Percentiles rank a stretch among this genome's conserved stretches.
phyloP scores from a whole-genome alignment of 2,113 vertebrate genomes.

The Poicephalus meyeri region DNA sequence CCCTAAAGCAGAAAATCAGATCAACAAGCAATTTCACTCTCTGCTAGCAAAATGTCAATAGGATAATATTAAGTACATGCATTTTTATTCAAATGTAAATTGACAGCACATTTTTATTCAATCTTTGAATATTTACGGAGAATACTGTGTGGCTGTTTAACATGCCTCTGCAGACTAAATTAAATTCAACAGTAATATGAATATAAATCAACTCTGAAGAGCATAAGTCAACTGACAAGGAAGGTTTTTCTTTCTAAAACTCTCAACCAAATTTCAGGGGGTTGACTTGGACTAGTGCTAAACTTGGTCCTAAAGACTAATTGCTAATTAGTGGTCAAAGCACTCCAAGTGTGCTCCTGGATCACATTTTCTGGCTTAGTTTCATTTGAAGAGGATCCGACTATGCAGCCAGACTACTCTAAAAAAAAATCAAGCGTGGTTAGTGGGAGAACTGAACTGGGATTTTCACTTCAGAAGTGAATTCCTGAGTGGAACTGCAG shows the following conservation, averaged over 20 bases:
- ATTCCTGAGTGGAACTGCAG: not conserved
- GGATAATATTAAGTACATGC: constrained; percentile 35
- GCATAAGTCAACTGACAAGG: not conserved
- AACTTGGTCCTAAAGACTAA: not conserved
- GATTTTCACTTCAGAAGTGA: not conserved
- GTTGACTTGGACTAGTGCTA: not conserved
- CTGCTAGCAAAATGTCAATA: constrained; percentile 50
- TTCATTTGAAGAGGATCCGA: not conserved
- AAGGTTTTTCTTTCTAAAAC: not conserved
- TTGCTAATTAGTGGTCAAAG: not conserved
- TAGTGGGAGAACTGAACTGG: not conserved
- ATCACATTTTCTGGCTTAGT: not conserved
- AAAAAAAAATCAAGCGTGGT: not conserved
- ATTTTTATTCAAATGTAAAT: constrained; percentile 59
- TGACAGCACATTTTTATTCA: not conserved
- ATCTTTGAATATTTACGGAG: constrained; percentile 24
- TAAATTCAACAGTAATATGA: constrained; percentile 34
- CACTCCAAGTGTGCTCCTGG: not conserved
- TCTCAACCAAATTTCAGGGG: not conserved
- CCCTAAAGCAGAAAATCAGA: constrained; percentile 65
- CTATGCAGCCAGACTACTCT: not conserved
- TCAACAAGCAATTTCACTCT: constrained; percentile 43
- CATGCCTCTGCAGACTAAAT: constrained; percentile 6
- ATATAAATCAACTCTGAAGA: constrained; percentile 22
- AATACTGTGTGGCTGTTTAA: constrained; percentile 3